A percentile compares a stretch with the other conserved stretches of the same genome.
Conservation (phyloP, 2,888 invertebrate species). For the Melanostoma mellinum region DNA sequence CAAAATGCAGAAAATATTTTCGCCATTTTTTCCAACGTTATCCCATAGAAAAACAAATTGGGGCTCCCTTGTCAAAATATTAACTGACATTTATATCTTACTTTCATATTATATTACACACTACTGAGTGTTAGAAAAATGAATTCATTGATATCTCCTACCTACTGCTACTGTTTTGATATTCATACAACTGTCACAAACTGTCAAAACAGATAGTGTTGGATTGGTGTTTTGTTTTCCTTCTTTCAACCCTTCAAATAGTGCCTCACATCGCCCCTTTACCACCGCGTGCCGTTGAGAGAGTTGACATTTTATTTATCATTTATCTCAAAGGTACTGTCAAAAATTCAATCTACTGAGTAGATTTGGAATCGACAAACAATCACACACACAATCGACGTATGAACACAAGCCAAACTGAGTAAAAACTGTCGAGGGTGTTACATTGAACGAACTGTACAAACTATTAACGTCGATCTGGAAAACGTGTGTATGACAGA, state of each 20-base stretch:
- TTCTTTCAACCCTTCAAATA: neutral
- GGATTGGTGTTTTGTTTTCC: conserved; percentile 13
- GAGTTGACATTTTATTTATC: neutral
- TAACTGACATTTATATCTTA: too few relatives aligned
- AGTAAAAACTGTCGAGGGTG: conserved; percentile 30
- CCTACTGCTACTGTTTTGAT: conserved; percentile 37
- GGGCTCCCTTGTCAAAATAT: too few relatives aligned
- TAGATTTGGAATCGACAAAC: conserved; percentile 43
- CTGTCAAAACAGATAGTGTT: conserved; percentile 32
- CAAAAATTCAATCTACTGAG: conserved; percentile 53
- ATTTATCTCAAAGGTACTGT: conserved; percentile 51
- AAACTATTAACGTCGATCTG: conserved; percentile 52
- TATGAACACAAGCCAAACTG: neutral
- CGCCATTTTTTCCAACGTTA: too few relatives aligned
- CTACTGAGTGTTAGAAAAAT: too few relatives aligned
- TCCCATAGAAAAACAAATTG: too few relatives aligned
- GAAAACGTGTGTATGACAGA: conserved; percentile 19
- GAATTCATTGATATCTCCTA: too few relatives aligned
- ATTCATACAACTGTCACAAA: conserved; percentile 39
- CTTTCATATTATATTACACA: too few relatives aligned
- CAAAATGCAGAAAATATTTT: too few relatives aligned
- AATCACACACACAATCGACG: neutral
- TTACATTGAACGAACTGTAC: conserved; percentile 21
- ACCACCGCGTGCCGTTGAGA: too few relatives aligned
- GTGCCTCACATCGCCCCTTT: neutral